A percentile compares a stretch with the other conserved stretches of the same genome.
These are phyloP conservation scores for Herpetotheres cachinnans DNA, from an alignment of 2,113 vertebrate genomes.

Conservation along the genomic window DNA sequence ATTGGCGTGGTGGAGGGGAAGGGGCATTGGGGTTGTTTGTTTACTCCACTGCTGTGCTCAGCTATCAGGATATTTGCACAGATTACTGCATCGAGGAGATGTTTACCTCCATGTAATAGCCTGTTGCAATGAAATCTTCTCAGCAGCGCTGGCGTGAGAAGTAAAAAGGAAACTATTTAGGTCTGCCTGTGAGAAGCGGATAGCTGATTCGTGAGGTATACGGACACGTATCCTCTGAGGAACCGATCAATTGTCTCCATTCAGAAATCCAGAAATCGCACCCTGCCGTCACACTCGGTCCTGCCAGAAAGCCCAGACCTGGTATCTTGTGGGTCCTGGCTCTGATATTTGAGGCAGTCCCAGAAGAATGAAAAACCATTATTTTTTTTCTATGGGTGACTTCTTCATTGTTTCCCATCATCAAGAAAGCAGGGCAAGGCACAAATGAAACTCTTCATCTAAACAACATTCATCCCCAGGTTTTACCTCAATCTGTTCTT, in stretches of 20 bases:
- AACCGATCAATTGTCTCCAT: not conserved
- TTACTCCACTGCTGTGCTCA: slow-evolving; percentile 57
- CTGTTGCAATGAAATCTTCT: not conserved
- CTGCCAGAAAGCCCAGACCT: not conserved
- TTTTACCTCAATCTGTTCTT: not conserved
- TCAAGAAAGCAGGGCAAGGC: not conserved
- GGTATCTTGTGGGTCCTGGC: not conserved
- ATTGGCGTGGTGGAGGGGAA: slow-evolving; percentile 36
- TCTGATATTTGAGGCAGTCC: not conserved
- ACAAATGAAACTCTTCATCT: not conserved
- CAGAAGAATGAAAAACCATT: not conserved
- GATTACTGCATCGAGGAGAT: not conserved
- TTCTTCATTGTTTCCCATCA: not conserved
- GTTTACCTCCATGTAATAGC: not conserved
- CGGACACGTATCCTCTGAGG: not conserved
- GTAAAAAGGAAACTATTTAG: not conserved
- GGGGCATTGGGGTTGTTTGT: slow-evolving; percentile 27
- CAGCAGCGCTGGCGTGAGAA: not conserved
- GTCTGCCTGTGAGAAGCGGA: not conserved
- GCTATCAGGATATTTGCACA: slow-evolving; percentile 62
- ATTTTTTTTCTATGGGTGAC: not conserved
- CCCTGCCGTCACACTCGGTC: not conserved
- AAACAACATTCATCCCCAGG: not conserved
- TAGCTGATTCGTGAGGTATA: not conserved
- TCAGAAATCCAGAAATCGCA: not conserved